A percentile compares a stretch with the other conserved stretches of the same genome.
These are phyloP conservation scores for Isaurus tuberculatus DNA, from an alignment of 92 coral and sea anemone genomes.

Conservation along the genomic window DNA sequence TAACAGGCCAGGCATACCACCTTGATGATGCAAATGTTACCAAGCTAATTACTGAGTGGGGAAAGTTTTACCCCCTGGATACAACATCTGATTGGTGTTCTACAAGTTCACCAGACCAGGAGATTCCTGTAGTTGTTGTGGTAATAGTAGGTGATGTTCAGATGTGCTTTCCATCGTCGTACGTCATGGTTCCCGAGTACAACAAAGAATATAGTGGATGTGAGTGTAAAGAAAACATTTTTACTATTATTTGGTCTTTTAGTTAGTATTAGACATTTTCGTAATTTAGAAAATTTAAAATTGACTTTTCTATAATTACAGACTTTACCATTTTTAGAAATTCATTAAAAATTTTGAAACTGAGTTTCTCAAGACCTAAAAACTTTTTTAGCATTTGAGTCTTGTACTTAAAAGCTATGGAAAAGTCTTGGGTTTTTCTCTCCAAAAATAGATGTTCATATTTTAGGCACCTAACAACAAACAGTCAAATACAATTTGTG, in stretches of 20 bases:
- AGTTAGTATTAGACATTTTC: no score
- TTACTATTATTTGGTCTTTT: neutral
- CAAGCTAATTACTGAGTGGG: conserved; percentile 91
- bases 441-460: no score
- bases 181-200: conserved; percentile 72
- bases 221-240: neutral
- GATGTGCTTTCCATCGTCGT: conserved; percentile 92
- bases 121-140: conserved; percentile 81
- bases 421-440: no score
- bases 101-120: conserved; percentile 66
- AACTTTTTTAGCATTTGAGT: no score
- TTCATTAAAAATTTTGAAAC: no score
- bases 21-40: conserved; percentile 72
- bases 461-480: no score
- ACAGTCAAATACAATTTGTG: no score
- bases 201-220: conserved; percentile 48
- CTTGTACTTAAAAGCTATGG: no score
- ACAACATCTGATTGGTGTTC: conserved; percentile 82
- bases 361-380: no score
- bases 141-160: conserved; percentile 80
- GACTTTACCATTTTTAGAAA: no score
- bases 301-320: no score
- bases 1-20: conserved; percentile 92
- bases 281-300: no score
- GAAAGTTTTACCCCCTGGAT: conserved; percentile 90